phyloP scores from a whole-genome alignment of 2,888 invertebrate genomes.

The Cerastis rubricosa region DNA sequence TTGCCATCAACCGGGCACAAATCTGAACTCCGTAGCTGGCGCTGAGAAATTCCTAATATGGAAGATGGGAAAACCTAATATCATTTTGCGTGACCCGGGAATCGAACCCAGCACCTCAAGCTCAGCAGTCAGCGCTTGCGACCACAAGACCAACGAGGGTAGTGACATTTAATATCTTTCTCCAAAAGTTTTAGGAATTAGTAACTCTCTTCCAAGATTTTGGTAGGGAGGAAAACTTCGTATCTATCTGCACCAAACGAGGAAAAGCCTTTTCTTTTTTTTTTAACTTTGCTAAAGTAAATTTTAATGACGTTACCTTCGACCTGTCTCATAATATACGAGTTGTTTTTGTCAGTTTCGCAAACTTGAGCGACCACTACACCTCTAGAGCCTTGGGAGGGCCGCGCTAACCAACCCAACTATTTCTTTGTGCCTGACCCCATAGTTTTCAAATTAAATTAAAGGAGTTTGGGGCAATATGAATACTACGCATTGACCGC shows the following conservation, averaged over 20 bases:
- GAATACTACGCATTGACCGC: conserved; percentile 68
- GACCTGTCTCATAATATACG: conserved; percentile 46
- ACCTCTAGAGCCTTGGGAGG: conserved; percentile 61
- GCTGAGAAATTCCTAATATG: too few relatives aligned
- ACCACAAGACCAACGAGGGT: too few relatives aligned
- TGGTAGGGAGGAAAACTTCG: conserved; percentile 1
- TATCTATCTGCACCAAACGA: background rate
- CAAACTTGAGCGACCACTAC: conserved; percentile 50
- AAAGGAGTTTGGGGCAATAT: conserved; percentile 71
- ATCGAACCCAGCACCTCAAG: too few relatives aligned
- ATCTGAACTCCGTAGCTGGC: too few relatives aligned
- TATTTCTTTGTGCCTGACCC: conserved; percentile 84
- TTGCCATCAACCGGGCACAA: too few relatives aligned
- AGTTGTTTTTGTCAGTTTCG: conserved; percentile 64
- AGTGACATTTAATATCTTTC: background rate
- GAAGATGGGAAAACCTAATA: too few relatives aligned
- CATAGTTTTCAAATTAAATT: conserved; percentile 86
- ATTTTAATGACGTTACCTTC: conserved; percentile 41
- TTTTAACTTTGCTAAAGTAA: conserved; percentile 23
- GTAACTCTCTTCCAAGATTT: background rate
- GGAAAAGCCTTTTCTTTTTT: background rate
- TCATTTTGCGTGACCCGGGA: too few relatives aligned
- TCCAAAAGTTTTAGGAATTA: background rate
- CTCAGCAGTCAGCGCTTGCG: too few relatives aligned
- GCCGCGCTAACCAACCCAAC: conserved; percentile 74